Base-by-base conservation (phyloP, 2,888 invertebrate genomes). In the Sphecodes monilicornis region DNA sequence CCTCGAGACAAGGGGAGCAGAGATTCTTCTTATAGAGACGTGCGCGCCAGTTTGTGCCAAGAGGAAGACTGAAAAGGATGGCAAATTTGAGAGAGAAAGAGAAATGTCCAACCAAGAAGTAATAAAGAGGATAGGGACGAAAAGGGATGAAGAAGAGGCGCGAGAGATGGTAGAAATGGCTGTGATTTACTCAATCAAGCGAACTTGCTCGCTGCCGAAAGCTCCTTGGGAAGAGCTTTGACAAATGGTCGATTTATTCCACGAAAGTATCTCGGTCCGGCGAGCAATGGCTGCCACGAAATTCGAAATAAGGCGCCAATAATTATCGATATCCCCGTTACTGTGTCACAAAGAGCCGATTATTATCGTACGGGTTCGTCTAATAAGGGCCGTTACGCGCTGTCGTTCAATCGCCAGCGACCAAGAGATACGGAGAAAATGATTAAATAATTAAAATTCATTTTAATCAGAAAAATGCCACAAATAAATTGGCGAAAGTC, bases 151-250 rank as follows among this genome's bases (percentile, higher is more conserved):
- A 60, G 46, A 76, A 76, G 72, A n/a, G 13, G 13, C 50, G 74
- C 26, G 50, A 54, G 64, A 66, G 70, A 71, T 71, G 75, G 50
- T 76, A 64, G 78, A 81, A 75, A 71, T 79, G 79, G 78, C 77
- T 76, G 86, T 80, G 85, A 89, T 90, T 90, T 88, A 86, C 89
- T 90, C 88, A 82, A 89, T 90, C 85, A 84, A 78, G 82, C 82
- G 79, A 82, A 72, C 78, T 86, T 80, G 73, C 78, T 71, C 50
- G 75, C 75, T 79, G 29, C 68, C 78, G 80, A 82, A 85, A 84
- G 73, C 88, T 83, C 73, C 79, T 57, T 29, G 71, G 76, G 74
- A 70, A 66, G 74, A 73, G 80, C 82, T 80, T 85, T 87, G 86
- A 90, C 85, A 89, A 87, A 89, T 81, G 80, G 78, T 78, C 64